A percentile compares a stretch with the other conserved stretches of the same genome.
Evolutionary conservation across 1,140 invertebrate species (phyloP).

Genomic region (Brachionus rotundiformis): DNA sequence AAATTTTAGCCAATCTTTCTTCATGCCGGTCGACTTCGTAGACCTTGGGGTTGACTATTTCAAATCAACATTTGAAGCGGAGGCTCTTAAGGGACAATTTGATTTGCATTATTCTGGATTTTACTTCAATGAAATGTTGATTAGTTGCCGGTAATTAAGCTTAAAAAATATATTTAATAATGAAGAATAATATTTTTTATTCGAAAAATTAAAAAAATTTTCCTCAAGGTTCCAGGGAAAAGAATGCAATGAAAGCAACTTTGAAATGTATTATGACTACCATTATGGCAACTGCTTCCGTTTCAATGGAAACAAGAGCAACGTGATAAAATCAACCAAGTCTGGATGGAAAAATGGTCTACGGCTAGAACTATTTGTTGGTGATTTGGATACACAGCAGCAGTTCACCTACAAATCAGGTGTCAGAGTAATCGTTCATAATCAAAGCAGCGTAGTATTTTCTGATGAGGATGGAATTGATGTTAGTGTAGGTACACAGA

Average conservation of each 20-base stretch:
- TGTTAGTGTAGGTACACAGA: not conserved
- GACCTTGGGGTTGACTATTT: not conserved
- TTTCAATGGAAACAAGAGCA: conserved; percentile 51
- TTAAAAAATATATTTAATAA: no score
- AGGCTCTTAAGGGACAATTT: not conserved
- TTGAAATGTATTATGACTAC: conserved; percentile 12
- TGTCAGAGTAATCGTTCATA: conserved; percentile 20
- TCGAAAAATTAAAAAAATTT: no score
- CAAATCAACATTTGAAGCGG: not conserved
- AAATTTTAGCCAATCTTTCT: not conserved
- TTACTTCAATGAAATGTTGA: conserved; percentile 17
- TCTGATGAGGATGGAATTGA: conserved; percentile 27
- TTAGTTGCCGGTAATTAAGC: conserved; percentile 37
- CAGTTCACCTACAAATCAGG: not conserved
- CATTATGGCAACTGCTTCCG: conserved; percentile 53
- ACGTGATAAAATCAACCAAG: not conserved
- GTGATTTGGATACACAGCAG: not conserved
- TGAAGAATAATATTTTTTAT: no score
- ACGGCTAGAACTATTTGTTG: not conserved
- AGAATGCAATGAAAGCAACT: conserved; percentile 32
- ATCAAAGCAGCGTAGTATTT: conserved; percentile 8
- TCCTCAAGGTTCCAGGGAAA: conserved; percentile 51
- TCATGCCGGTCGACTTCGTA: not conserved
- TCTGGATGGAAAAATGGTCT: conserved; percentile 24
- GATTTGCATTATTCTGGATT: not conserved